phyloP scores from a whole-genome alignment of 1,140 invertebrate species.

The Venturia canescens region DNA sequence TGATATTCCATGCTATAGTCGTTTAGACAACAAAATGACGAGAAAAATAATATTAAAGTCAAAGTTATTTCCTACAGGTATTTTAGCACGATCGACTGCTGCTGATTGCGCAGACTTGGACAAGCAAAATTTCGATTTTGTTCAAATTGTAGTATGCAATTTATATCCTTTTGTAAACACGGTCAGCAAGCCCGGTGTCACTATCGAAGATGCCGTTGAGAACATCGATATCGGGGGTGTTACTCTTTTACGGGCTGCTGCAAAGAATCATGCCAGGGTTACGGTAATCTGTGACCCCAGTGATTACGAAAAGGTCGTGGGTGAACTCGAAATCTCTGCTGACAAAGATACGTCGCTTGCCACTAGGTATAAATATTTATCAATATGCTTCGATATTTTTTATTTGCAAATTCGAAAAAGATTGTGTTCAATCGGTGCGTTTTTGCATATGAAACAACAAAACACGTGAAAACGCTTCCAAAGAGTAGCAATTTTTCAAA shows the following conservation, averaged over 20 bases:
- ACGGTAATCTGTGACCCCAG: slow-evolving; percentile 95
- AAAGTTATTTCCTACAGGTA: slow-evolving; percentile 74
- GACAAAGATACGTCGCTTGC: slow-evolving; percentile 82
- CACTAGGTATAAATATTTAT: slow-evolving; percentile 80
- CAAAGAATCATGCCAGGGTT: slow-evolving; percentile 98
- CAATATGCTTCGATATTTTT: background rate
- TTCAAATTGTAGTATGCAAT: slow-evolving; percentile 95
- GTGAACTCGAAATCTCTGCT: slow-evolving; percentile 82
- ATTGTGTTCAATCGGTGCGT: no score
- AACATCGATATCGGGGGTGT: slow-evolving; percentile 99
- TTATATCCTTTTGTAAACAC: slow-evolving; percentile 97
- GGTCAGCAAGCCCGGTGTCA: slow-evolving; percentile 88
- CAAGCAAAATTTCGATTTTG: slow-evolving; percentile 85
- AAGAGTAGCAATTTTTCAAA: no score
- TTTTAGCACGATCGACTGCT: slow-evolving; percentile 82
- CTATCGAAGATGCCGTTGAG: slow-evolving; percentile 94
- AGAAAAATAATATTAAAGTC: slow-evolving; percentile 20
- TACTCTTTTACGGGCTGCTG: slow-evolving; percentile 94
- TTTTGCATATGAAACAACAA: no score
- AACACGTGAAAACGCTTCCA: no score
- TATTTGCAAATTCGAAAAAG: no score
- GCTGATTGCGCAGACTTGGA: slow-evolving; percentile 91
- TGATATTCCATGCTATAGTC: slow-evolving; percentile 8
- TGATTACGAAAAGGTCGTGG: slow-evolving; percentile 89
- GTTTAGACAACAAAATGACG: slow-evolving; percentile 37